A percentile compares a stretch with the other conserved stretches of the same genome.
Conservation (phyloP, 2,797 vertebrate genomes). For the Pitangus sulphuratus region DNA sequence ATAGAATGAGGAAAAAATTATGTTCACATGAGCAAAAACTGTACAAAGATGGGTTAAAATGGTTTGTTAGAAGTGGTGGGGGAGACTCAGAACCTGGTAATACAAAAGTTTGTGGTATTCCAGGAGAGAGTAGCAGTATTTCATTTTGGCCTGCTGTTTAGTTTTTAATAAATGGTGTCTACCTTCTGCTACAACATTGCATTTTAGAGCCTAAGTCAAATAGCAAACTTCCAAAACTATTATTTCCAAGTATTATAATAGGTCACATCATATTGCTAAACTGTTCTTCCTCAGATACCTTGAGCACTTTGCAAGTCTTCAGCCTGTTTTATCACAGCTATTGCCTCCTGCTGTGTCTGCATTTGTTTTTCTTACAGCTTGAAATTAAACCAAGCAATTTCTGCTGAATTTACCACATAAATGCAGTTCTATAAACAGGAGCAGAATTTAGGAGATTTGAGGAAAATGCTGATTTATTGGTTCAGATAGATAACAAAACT, state of each 20-base stretch:
- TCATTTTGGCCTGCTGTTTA: neutral
- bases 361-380: neutral
- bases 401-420: neutral
- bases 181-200: neutral
- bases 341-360: neutral
- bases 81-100: neutral
- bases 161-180: neutral
- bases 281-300: neutral
- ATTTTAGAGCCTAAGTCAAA: neutral
- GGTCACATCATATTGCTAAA: neutral
- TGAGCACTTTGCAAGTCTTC: neutral
- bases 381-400: neutral
- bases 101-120: neutral
- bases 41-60: neutral
- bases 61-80: neutral
- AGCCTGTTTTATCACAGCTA: neutral
- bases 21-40: neutral
- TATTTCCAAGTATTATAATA: neutral
- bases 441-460: neutral
- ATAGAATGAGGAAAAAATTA: neutral
- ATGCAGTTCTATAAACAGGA: neutral
- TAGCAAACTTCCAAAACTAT: neutral
- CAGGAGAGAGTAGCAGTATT: neutral
- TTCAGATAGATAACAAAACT: neutral
- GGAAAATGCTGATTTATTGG: neutral